Evolutionary conservation across 1,140 invertebrate genomes (phyloP).

Genomic region (Dufourea novaeangliae): DNA sequence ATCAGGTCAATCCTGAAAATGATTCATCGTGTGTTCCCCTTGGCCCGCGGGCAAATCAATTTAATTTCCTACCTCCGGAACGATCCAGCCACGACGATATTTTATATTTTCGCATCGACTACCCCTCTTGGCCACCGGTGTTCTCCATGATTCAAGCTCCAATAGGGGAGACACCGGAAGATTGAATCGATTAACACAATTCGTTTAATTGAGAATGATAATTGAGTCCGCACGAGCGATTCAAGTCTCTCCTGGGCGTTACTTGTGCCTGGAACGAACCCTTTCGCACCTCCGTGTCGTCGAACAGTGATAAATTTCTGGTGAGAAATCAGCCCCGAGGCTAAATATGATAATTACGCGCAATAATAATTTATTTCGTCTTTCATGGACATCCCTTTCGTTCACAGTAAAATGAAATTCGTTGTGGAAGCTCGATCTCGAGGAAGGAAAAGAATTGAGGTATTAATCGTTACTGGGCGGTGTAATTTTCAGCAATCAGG

Average conservation of each 20-base stretch:
- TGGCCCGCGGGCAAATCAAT: slow-evolving; percentile 42
- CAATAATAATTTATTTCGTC: neutral
- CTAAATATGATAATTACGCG: neutral
- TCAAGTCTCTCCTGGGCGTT: neutral
- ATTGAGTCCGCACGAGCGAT: slow-evolving; percentile 7
- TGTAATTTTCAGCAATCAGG: too few species aligned
- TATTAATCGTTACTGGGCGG: too few species aligned
- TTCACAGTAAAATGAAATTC: too few species aligned
- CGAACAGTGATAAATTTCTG: neutral
- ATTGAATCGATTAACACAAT: slow-evolving; percentile 57
- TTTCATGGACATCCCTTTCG: too few species aligned
- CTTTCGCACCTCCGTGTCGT: neutral
- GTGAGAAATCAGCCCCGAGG: too few species aligned
- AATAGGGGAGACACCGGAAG: slow-evolving; percentile 24
- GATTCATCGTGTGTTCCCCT: slow-evolving; percentile 32
- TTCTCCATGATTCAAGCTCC: slow-evolving; percentile 54
- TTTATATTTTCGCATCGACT: slow-evolving; percentile 59
- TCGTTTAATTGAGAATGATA: slow-evolving; percentile 57
- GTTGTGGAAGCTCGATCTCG: neutral
- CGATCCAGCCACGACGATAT: slow-evolving; percentile 43
- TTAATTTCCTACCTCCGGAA: slow-evolving; percentile 53
- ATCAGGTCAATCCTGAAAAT: slow-evolving; percentile 46
- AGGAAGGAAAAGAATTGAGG: too few species aligned
- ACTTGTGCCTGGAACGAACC: neutral
- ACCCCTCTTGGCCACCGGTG: slow-evolving; percentile 13